Conservation (phyloP, 2,888 invertebrate genomes). For the Belgica antarctica region DNA sequence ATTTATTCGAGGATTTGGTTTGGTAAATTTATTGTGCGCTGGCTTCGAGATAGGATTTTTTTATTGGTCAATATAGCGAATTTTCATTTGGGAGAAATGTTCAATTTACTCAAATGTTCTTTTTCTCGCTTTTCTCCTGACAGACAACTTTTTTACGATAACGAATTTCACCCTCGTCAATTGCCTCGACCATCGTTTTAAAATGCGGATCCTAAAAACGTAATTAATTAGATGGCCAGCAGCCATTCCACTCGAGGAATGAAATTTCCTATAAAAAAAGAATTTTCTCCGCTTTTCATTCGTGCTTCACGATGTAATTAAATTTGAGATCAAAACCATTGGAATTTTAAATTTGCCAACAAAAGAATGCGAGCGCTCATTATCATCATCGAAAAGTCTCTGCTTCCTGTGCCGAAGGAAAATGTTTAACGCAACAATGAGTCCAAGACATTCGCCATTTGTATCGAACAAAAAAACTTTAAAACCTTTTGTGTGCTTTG, state of each 20-base stretch:
- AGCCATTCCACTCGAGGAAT: neutral
- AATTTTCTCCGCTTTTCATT: neutral
- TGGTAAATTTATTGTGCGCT: slow-evolving; percentile 41
- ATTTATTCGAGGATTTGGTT: slow-evolving; percentile 44
- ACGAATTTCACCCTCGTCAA: slow-evolving; percentile 39
- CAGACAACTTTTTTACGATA: slow-evolving; percentile 10
- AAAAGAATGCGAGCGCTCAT: neutral
- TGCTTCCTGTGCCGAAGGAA: neutral
- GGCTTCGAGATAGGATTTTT: slow-evolving; percentile 33
- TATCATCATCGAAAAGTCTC: neutral
- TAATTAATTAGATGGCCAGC: slow-evolving; percentile 41
- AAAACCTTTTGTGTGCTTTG: neutral
- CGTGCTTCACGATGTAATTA: neutral
- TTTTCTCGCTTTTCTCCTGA: too few relatives aligned
- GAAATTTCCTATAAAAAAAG: neutral
- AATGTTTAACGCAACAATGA: slow-evolving; percentile 1
- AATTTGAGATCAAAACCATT: slow-evolving; percentile 1
- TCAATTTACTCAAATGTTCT: too few relatives aligned
- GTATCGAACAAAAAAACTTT: neutral
- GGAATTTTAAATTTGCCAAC: slow-evolving; percentile 17
- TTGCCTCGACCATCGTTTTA: neutral
- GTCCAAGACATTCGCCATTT: neutral
- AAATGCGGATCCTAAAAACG: slow-evolving; percentile 28
- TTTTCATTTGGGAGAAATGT: slow-evolving; percentile 39
- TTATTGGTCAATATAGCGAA: slow-evolving; percentile 42